Evolutionary conservation across 2,888 invertebrate genomes (phyloP), one percentile per base, ranked within the genome.

Genomic region (Callimorpha dominula): DNA sequence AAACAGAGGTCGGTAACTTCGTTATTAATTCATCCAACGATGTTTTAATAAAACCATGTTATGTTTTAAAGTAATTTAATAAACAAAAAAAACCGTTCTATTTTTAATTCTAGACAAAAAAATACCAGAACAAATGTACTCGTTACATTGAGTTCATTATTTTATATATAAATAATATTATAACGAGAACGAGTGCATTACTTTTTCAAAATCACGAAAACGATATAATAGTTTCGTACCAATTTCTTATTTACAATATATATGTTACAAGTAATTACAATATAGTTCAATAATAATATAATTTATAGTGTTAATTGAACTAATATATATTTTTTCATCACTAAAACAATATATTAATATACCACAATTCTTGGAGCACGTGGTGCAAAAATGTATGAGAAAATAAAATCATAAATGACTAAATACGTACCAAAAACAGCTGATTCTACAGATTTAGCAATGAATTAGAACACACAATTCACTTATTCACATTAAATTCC

Each of bases 1-100:
- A 73, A 83, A 83, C 81, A 75, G 84, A 83, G 84, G 83, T 78
- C 78, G 74, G 81, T 75, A 66, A 76, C 74, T 75, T 74, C 77
- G 74, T 77, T 77, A 83, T 83, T 81, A 83, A 81, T 82, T 82
- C 73, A 74, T 78, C 80, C 80, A 82, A 72, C 73, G 69, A 20
- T 68, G 68, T 63, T 82, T 79, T 73, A 77, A 81, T 82, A 82
- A 75, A 77, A 76, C 71, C 46, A 49, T 57, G 62, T 74, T 57
- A 77, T 62, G 65, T 50, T 63, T 71, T 73, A 15, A 31, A 64
- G 11, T 31, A 43, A 6, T 60, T 9, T 60, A 60, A 31, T 31
- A 60, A 14, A 46, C 9, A 31, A 31, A 31, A 31, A 31, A 31
- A 31, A 31, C 31, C 2, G 31, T 31, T 31, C 31, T 49, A n/a